Conservation (phyloP, 2,797 vertebrate genomes). For the Silurus lanzhouensis region DNA sequence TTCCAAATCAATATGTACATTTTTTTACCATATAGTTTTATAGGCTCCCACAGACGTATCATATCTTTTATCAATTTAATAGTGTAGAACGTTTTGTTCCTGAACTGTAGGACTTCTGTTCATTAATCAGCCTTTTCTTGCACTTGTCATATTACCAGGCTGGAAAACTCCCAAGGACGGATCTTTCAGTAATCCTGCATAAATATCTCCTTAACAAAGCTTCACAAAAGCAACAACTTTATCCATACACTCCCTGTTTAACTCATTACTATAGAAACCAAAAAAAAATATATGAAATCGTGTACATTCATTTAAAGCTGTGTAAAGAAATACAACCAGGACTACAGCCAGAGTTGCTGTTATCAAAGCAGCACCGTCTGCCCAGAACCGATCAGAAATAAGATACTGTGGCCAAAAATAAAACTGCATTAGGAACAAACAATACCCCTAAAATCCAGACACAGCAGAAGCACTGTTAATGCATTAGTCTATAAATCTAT, state of each 20-base stretch:
- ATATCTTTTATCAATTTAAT: neutral
- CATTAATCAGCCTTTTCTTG: neutral
- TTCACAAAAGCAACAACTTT: neutral
- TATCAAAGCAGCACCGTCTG: neutral
- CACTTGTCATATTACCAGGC: neutral
- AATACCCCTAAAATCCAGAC: slow-evolving; percentile 34
- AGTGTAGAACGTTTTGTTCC: neutral
- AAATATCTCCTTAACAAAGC: neutral
- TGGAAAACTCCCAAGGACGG: neutral
- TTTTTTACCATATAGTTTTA: too few relatives aligned
- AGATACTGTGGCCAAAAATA: neutral
- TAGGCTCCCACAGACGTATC: too few relatives aligned
- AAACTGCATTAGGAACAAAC: slow-evolving; percentile 35
- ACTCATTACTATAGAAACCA: neutral
- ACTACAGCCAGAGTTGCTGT: neutral
- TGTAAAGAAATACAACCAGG: too few relatives aligned
- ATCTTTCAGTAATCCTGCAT: neutral
- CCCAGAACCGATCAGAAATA: neutral
- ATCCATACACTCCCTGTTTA: neutral
- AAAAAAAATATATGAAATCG: neutral
- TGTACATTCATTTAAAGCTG: neutral
- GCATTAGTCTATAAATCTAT: slow-evolving; percentile 49
- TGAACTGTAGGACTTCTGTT: neutral
- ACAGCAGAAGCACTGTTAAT: slow-evolving; percentile 50
- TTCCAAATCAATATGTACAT: too few relatives aligned